Conservation (phyloP, 2,888 invertebrate genomes). For the Chaitophorus viminalis region DNA sequence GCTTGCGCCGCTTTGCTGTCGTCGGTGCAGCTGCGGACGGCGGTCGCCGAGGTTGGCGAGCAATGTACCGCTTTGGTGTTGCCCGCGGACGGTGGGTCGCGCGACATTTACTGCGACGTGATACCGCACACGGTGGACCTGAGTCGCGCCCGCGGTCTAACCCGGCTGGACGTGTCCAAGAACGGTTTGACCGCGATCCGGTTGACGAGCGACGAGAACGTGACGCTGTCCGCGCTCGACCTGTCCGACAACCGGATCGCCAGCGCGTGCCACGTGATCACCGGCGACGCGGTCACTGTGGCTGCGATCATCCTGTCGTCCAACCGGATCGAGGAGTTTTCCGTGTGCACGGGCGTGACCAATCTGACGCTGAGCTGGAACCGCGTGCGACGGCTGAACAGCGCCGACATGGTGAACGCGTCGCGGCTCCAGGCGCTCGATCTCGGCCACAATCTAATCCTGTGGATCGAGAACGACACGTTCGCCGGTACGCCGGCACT, state of each 20-base stretch:
- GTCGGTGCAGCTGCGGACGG: neutral
- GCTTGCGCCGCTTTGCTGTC: conserved; percentile 4
- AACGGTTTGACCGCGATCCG: neutral
- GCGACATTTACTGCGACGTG: conserved; percentile 38
- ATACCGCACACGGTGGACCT: conserved; percentile 35
- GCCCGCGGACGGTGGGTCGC: conserved; percentile 2
- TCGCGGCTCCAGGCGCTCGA: conserved; percentile 16
- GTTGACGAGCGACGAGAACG: neutral
- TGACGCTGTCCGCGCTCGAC: neutral
- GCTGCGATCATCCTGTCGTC: conserved; percentile 15
- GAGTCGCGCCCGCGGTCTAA: neutral
- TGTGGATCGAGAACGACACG: conserved; percentile 56
- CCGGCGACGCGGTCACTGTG: neutral
- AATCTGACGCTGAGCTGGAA: conserved; percentile 46
- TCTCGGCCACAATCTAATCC: conserved; percentile 12
- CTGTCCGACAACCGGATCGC: conserved; percentile 27
- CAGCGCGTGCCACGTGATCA: neutral
- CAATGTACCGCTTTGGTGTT: conserved; percentile 1
- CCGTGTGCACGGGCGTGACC: neutral
- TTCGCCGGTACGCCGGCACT: conserved; percentile 30
- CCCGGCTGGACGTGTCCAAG: conserved; percentile 6
- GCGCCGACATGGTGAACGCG: conserved; percentile 45
- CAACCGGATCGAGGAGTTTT: conserved; percentile 19
- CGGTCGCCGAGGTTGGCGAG: neutral
- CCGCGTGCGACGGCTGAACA: neutral